Evolutionary conservation across 37 sponge, comb jelly and placozoan genomes (phyloP).

Genomic region (Chondrosia reniformis): DNA sequence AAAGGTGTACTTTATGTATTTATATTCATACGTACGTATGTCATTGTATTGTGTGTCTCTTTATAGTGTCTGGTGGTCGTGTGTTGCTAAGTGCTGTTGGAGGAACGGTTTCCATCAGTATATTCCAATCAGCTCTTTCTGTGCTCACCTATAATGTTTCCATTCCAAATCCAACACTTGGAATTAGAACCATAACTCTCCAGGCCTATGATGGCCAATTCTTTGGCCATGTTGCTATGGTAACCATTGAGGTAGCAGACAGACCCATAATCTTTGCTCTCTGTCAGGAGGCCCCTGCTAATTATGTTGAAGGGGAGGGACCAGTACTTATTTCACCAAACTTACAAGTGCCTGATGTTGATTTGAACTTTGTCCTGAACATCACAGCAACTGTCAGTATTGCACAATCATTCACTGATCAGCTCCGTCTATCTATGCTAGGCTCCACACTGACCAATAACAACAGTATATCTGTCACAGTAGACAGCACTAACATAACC

Average conservation of each 20-base stretch:
- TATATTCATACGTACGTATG: too few species aligned
- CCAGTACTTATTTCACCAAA: conserved; percentile 16
- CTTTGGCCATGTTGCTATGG: conserved; percentile 24
- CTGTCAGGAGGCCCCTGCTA: conserved; percentile 24
- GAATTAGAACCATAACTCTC: conserved; percentile 1
- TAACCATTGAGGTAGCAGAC: conserved; percentile 31
- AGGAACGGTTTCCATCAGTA: background rate
- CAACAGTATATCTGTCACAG: too few species aligned
- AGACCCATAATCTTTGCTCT: conserved; percentile 13
- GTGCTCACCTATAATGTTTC: conserved; percentile 36
- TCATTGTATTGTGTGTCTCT: too few species aligned
- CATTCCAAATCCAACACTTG: conserved; percentile 38
- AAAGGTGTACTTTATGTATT: too few species aligned
- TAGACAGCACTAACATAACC: too few species aligned
- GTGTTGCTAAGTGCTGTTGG: too few species aligned
- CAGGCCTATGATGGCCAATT: conserved; percentile 52
- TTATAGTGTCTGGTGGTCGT: too few species aligned
- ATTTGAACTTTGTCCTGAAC: conserved; percentile 36
- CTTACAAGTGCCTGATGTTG: conserved; percentile 32
- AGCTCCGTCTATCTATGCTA: too few species aligned
- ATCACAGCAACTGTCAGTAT: conserved; percentile 11
- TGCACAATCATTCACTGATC: too few species aligned
- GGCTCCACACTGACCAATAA: too few species aligned
- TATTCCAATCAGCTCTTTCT: conserved; percentile 27
- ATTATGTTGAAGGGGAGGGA: conserved; percentile 24